phyloP scores from a whole-genome alignment of 2,888 invertebrate species.

The Unio pictorum region DNA sequence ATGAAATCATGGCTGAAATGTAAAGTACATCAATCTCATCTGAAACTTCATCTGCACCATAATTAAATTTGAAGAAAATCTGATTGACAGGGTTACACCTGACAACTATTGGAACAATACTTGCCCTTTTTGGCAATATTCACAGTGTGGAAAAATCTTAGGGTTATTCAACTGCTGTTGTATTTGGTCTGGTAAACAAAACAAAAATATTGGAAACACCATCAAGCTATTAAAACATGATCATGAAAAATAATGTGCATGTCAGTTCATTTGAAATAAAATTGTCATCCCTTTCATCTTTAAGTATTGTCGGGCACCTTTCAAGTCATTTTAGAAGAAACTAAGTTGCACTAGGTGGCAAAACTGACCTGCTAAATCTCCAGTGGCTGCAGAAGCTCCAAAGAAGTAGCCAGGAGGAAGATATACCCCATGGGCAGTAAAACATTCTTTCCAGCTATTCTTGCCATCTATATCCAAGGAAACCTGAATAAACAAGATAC shows the following conservation, averaged over 20 bases:
- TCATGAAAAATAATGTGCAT: neutral
- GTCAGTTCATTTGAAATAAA: neutral
- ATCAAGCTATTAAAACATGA: neutral
- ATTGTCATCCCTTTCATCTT: neutral
- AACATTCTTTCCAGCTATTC: conserved; percentile 94
- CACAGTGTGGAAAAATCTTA: too few relatives aligned
- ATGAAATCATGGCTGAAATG: too few relatives aligned
- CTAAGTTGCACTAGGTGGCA: neutral
- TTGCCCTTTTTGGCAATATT: too few relatives aligned
- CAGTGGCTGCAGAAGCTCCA: conserved; percentile 95
- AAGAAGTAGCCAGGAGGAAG: conserved; percentile 96
- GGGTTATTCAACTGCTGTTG: too few relatives aligned
- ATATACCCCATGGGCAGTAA: conserved; percentile 88
- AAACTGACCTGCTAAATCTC: conserved; percentile 81
- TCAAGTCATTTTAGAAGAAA: neutral
- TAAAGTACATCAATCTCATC: too few relatives aligned
- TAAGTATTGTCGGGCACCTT: neutral
- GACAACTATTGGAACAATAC: too few relatives aligned
- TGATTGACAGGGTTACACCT: too few relatives aligned
- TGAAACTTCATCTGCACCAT: too few relatives aligned
- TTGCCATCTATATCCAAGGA: conserved; percentile 93
- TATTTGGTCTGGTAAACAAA: conserved; percentile 1
- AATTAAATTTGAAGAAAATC: too few relatives aligned
- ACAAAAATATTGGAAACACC: neutral
- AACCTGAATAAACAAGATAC: conserved; percentile 77